A percentile compares a stretch with the other conserved stretches of the same genome.
Conservation (phyloP, 30 jellyfish, hydroid and myxozoan genomes). For the Turritopsis rubra region DNA sequence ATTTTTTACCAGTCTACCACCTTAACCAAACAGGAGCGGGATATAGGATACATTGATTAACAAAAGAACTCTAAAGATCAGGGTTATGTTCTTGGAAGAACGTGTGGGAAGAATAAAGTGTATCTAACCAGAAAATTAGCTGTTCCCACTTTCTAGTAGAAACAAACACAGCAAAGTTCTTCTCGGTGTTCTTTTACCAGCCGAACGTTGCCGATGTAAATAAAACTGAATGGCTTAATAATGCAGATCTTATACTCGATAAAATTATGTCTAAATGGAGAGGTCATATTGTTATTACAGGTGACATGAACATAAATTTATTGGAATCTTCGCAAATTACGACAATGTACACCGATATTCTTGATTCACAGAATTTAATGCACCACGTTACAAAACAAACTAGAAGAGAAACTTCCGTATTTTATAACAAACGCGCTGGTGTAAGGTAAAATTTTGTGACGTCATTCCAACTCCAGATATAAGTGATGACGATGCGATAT, state of each 20-base stretch:
- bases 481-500: conserved; percentile 38
- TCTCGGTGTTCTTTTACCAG: conserved; percentile 46
- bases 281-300: conserved; percentile 19
- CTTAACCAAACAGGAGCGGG: too few relatives aligned
- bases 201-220: not conserved
- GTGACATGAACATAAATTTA: conserved; percentile 14
- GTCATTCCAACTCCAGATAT: conserved; percentile 32
- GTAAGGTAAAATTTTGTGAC: conserved; percentile 20
- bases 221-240: conserved; percentile 3
- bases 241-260: not conserved
- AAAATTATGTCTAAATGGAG: not conserved
- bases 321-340: conserved; percentile 15
- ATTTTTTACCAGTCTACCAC: too few relatives aligned
- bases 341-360: conserved; percentile 11
- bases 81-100: too few relatives aligned
- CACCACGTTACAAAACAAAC: conserved; percentile 42
- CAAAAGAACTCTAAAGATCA: too few relatives aligned
- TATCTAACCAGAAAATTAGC: too few relatives aligned
- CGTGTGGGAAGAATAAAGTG: too few relatives aligned
- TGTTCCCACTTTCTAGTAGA: too few relatives aligned
- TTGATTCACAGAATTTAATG: conserved; percentile 5
- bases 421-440: conserved; percentile 37
- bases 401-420: conserved; percentile 22
- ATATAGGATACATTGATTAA: too few relatives aligned
- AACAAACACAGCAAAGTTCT: too few relatives aligned